Evolutionary conservation across 1,140 invertebrate species (phyloP).

Genomic region (Aphis craccivora): DNA sequence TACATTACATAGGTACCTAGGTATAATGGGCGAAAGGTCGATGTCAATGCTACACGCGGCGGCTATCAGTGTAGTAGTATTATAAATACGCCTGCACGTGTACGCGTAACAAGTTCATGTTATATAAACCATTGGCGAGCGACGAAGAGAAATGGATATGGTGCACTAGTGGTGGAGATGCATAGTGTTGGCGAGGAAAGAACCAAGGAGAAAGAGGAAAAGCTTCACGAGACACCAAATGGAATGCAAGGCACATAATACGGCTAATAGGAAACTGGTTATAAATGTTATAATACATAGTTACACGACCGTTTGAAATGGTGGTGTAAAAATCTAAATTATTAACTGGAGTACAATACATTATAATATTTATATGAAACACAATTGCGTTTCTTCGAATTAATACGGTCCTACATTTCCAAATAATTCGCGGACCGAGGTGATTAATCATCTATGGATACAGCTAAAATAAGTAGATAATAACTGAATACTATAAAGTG

Average conservation of each 20-base stretch:
- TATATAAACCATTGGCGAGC: neutral
- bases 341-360: neutral
- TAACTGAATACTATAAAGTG: neutral
- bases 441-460: no score
- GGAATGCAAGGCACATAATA: neutral
- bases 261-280: conserved; percentile 10
- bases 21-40: conserved; percentile 29
- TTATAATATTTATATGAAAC: neutral
- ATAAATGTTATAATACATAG: neutral
- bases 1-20: neutral
- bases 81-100: neutral
- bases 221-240: neutral
- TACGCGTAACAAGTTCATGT: neutral
- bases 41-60: neutral
- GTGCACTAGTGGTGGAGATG: neutral
- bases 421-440: no score
- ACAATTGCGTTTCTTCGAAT: neutral
- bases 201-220: neutral
- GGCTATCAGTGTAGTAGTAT: neutral
- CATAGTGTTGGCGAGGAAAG: neutral
- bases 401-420: no score
- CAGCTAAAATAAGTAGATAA: neutral
- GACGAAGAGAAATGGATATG: neutral
- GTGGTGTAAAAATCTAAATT: neutral
- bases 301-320: neutral